Base-by-base conservation (phyloP, 2,888 invertebrate genomes). In the Mechanitis messenoides region DNA sequence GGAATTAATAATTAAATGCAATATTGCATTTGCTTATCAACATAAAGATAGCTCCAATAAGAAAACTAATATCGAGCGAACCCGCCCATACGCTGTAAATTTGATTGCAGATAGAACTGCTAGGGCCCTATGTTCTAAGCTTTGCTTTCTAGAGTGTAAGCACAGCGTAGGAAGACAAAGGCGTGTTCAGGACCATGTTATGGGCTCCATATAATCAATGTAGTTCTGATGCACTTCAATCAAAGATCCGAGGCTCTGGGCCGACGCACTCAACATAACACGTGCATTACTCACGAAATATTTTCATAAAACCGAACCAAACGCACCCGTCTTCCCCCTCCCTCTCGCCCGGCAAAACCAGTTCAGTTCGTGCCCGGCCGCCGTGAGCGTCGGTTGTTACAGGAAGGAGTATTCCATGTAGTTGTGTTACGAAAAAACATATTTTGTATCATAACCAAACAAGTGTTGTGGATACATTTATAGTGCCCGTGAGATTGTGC, bases 211-310 rank as follows among this genome's bases (percentile, higher is more conserved):
- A 80, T 77, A 78, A 82, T 79, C 79, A 78, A 77, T 76, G 74
- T 69, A 69, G 74, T 70, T 71, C 68, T 74, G 75, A 70, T 84
- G 83, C 82, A 84, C 80, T 79, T 83, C 84, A 87, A 87, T 87
- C 85, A 84, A 81, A 84, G 81, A 81, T 73, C 77, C 78, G 83
- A 87, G 87, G 87, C 81, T 81, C 79, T 87, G 85, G 88, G 87
- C 84, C 88, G 87, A 84, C 87, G 88, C 87, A 85, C 87, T 87
- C 84, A 76, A 81, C 85, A 89, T 87, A 87, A 85, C 90, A 89
- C 88, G 90, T 89, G 90, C 87, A 89, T 90, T 89, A 89, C 89
- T 89, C 90, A 90, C 90, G 83, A 90, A 89, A 90, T 90, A 90
- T 90, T 89, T 90, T 89, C 90, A 90, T 89, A 89, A 88, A 88